A percentile compares a stretch with the other conserved stretches of the same genome.
phyloP scores from a whole-genome alignment of 2,888 invertebrate species.

The Hartigia nigra region DNA sequence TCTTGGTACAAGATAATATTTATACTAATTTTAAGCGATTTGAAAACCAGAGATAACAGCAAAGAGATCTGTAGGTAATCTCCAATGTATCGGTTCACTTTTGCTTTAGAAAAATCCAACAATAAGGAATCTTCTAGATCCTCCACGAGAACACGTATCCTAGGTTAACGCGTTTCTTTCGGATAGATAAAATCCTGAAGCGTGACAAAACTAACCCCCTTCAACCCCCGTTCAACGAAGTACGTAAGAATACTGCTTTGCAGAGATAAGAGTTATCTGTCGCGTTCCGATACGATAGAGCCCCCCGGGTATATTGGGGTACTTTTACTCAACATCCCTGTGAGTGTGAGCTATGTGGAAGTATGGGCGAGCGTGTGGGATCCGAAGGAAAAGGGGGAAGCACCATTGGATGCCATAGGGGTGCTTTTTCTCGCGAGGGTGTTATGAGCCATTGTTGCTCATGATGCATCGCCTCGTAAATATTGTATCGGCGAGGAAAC shows the following conservation, averaged over 20 bases:
- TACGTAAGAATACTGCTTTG: conserved; percentile 59
- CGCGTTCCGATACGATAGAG: conserved; percentile 60
- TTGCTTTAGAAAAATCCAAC: neutral
- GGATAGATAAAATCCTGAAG: neutral
- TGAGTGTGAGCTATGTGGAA: conserved; percentile 29
- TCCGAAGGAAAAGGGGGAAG: conserved; percentile 7
- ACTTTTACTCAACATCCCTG: conserved; percentile 31
- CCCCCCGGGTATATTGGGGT: conserved; percentile 43
- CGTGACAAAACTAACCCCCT: neutral
- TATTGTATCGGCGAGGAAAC: conserved; percentile 60
- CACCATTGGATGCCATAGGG: conserved; percentile 17
- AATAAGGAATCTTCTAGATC: neutral
- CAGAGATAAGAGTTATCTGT: conserved; percentile 62
- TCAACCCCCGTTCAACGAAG: conserved; percentile 7
- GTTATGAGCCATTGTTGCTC: conserved; percentile 62
- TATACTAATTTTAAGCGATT: neutral
- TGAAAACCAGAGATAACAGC: neutral
- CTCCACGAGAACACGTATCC: neutral
- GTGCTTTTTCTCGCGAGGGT: conserved; percentile 52
- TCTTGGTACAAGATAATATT: neutral
- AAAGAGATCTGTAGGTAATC: neutral
- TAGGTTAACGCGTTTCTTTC: neutral
- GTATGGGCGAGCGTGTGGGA: conserved; percentile 18
- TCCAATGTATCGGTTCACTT: neutral
- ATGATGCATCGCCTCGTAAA: conserved; percentile 65